Base-by-base conservation (phyloP, 2,113 vertebrate species). In the Suncus etruscus region DNA sequence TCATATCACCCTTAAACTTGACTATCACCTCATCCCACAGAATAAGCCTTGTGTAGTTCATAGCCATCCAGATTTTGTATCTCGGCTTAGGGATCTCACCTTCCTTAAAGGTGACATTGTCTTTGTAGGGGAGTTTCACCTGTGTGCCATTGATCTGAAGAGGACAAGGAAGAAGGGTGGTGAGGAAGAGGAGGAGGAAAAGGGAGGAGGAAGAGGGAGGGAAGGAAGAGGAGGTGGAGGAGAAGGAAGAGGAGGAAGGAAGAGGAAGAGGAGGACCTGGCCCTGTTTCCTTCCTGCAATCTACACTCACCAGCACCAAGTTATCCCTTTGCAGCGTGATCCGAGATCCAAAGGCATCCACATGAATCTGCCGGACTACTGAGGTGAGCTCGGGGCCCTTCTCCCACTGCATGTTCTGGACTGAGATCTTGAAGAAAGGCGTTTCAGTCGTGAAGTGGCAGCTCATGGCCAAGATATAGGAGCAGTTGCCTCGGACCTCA, bases 1-100 rank as follows among this genome's bases (percentile, higher is more conserved):
- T 97, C 63, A 98, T 98, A 0, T 98, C 98, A 95, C 98, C 99
- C 96, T 98, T 98, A 70, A 98, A 99, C 95, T 98, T 98, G 70
- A 99, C 97, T 84, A 97, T 95, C 29, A 98, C 94, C 48, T 98
- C 98, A 18, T 97, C 97, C 91, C 92, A 85, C 6, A 98, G 97
- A 78, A 96, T 94, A 82, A 98, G 93, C 15, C 98, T 83, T 0
- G 58, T 97, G 95, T 98, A 98, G 63, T 96, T 84, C 1, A 98
- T 97, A 2, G 97, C 98, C 79, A 94, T 92, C 31, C 94, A 92
- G 87, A 99, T 94, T 58, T 83, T 96, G 54, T 98, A 54, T 54
- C 54, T 54, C 11, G 12, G 95, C 6, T 97, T 96, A 0, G 51
- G 96, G 18, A 70, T 54, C 3, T 83, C 87, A 22, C 63, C 63